Base-by-base conservation (phyloP, 2,888 invertebrate species). In the Aleiodes testaceus region DNA sequence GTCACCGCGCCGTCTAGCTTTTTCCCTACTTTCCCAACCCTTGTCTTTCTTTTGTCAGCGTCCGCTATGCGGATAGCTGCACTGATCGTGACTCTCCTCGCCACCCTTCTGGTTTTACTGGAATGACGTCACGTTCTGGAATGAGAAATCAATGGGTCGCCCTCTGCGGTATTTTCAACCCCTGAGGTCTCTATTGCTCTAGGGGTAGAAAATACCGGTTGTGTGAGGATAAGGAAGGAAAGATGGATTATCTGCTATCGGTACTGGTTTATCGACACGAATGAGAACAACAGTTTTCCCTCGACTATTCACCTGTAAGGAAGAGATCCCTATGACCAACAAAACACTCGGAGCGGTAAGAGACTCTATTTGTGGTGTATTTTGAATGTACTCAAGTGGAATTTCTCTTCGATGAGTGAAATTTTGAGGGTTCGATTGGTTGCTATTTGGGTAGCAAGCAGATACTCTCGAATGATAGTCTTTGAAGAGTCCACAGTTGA, bases 381-480 rank as follows among this genome's bases (percentile, higher is more conserved):
- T 65, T 65, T 50, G 22, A 65, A 59, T 59, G 18, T 42, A 36
- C 65, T 65, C 49, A 70, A 65, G 65, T 30, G 59, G 59, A 59
- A 59, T 59, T 20, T 45, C 45, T 44, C 45, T 45, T 22, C 1
- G 45, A 63, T 45, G 45, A 63, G 22, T 22, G 22, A 50, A 66
- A 71, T 61, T 71, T 36, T 71, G 42, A 49, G 61, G 50, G 61
- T 42, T 50, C 30, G 59, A 71, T 66, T 66, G 66, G 70, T 66
- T 66, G 66, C 66, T 71, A 71, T 71, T 71, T 71, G 45, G 65
- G 55, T 64, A 65, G 53, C 70, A 65, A 26, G 9, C 45, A 63
- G 22, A 63, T 45, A 63, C 45, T 45, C n/a, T n/a, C 18, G 1
- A 14, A 45, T 44, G 59, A 42, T 16, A 59, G 59, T 36, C 36